Evolutionary conservation across 2,797 vertebrate species (phyloP), one percentile per base, ranked within the genome.

Genomic region (Hippopotamyrus pictus): DNA sequence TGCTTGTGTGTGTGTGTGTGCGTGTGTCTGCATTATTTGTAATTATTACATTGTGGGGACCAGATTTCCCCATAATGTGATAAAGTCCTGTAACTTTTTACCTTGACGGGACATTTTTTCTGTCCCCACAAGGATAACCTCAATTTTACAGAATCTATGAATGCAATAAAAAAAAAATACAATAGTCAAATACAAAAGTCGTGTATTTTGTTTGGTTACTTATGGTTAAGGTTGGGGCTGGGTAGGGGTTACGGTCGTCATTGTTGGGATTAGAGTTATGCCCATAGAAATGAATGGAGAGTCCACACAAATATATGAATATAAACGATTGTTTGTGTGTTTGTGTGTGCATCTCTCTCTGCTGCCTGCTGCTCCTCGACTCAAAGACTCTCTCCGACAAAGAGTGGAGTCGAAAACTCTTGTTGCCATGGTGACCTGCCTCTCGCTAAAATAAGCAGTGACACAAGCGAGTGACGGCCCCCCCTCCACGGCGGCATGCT

Each of bases 381-480:
- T 89, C 88, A 90, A 90, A 89, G 65, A 89, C 91, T 92, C 89
- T 88, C 62, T 91, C 29, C 44, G 69, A 73, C 53, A 29, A 88
- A 89, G 90, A 89, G 89, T 85, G 88, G 90, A 83, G 87, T 92
- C 91, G 91, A 92, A 93, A 92, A 93, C 91, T 92, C 92, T 89
- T 92, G 93, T 94, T 94, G 90, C 92, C 91, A 93, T 93, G 92
- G 93, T 79, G 90, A 94, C 90, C 83, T 91, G 90, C 91, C 92
- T 93, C 41, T 92, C 91, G 93, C 91, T 91, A 92, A 91, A 91
- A 93, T 92, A 93, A 92, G 93, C 91, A 92, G 93, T 92, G 89
- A 93, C 93, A 92, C 91, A 94, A 93, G 92, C 89, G 89, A 91
- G 92, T 91, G 92, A 91, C 90, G 86, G 87, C 91, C 90, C 92